Base-by-base conservation (phyloP, 2,113 vertebrate species). In the Martes martes region DNA sequence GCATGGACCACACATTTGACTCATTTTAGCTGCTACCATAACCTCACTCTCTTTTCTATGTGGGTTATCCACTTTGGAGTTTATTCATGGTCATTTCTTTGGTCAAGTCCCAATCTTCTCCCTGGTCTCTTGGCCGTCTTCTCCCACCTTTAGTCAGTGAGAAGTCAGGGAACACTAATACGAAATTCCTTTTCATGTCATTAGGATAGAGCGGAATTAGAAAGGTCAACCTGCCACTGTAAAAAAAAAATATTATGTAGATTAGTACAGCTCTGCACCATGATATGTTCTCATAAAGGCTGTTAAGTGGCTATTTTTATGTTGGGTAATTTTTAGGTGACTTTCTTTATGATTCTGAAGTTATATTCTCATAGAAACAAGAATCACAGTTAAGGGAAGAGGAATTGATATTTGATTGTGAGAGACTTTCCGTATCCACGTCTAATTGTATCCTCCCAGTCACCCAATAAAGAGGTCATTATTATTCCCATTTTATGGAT, bases 301-400 rank as follows among this genome's bases (percentile, higher is more conserved):
- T 97, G 2, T 5, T 78, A 88, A 91, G 47, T 86, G 47, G 47
- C 28, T 89, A 33, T 91, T 94, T 91, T 89, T 84, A 39, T 76
- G 57, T 65, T 67, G n/a, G 36, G 65, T 85, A 39, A 88, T 91
- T 82, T 78, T 91, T 85, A 88, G 52, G 67, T 91, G 81, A 96
- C 65, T 95, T 67, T 93, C 55, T 97, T 85, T 83, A 50, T 1
- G 74, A 91, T 91, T 91, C n/a, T 95, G 39, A 89, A 94, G 47
- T 86, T 88, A 95, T 89, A 82, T 67, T 78, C 86, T 93, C 67
- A 79, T 24, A 94, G 89, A 94, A 96, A 91, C 47, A 95, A 96
- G 79, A 95, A 89, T 82, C 71, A 74, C 65, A 83, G 23, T 78
- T 74, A 93, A 81, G 59, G 39, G 33, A 81, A 91, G 52, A 86